phyloP scores from a whole-genome alignment of 1,140 invertebrate species.

The Contarinia nasturtii region DNA sequence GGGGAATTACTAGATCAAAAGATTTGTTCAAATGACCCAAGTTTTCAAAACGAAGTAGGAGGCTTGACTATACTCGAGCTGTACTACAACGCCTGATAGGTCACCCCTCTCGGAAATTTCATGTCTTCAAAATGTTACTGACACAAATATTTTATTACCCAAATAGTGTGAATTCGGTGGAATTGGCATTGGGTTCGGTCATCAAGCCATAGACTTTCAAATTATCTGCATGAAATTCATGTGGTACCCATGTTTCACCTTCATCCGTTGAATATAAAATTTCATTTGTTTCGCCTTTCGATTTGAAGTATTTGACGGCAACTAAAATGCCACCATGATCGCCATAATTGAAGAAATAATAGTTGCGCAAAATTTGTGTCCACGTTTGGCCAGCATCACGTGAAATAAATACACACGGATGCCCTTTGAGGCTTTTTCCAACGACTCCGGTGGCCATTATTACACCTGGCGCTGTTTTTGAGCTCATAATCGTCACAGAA shows the following conservation, averaged over 20 bases:
- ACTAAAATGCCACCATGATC: constrained; percentile 79
- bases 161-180: constrained; percentile 79
- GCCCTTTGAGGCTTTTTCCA: constrained; percentile 57
- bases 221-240: constrained; percentile 48
- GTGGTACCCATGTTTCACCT: constrained; percentile 56
- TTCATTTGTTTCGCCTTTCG: constrained; percentile 48
- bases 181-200: constrained; percentile 83
- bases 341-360: constrained; percentile 74
- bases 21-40: no score
- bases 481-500: constrained; percentile 65
- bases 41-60: no score
- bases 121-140: no score
- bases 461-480: constrained; percentile 69
- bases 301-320: constrained; percentile 62
- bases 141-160: constrained; percentile 51
- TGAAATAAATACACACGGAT: constrained; percentile 63
- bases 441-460: constrained; percentile 72
- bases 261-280: constrained; percentile 73
- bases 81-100: no score
- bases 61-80: no score
- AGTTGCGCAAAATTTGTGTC: constrained; percentile 62
- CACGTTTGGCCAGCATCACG: constrained; percentile 70
- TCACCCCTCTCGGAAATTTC: no score
- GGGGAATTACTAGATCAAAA: no score
- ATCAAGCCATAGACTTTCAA: constrained; percentile 68